phyloP scores from a whole-genome alignment of 2,797 vertebrate genomes.

The Ceryle rudis region DNA sequence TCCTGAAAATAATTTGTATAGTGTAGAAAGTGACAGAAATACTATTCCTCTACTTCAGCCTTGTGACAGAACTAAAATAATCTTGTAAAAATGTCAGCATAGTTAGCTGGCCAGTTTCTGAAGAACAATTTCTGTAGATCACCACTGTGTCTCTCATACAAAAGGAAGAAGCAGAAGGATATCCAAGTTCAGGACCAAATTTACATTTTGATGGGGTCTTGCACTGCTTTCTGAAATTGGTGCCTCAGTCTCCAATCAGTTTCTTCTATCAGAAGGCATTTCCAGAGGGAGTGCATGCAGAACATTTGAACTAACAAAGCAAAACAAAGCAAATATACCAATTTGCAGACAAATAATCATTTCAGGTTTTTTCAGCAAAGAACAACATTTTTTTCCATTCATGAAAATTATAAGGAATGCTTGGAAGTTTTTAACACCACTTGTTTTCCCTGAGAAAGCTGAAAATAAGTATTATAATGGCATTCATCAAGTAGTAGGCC shows the following conservation, averaged over 20 bases:
- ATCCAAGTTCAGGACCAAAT: conserved; percentile 9
- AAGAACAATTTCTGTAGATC: not conserved
- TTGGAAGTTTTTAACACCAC: not conserved
- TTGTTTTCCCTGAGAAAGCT: not conserved
- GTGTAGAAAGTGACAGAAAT: not conserved
- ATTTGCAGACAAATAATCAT: not conserved
- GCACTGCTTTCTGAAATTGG: conserved; percentile 36
- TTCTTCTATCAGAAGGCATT: not conserved
- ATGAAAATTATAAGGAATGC: not conserved
- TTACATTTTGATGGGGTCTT: conserved; percentile 51
- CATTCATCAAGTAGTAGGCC: not conserved
- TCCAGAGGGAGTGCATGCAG: not conserved
- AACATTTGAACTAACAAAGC: not conserved
- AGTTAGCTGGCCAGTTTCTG: not conserved
- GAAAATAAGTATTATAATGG: not conserved
- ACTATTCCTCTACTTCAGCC: not conserved
- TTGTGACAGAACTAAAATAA: not conserved
- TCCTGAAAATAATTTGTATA: not conserved
- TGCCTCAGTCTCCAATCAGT: not conserved
- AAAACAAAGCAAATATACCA: not conserved
- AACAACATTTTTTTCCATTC: not conserved
- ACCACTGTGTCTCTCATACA: not conserved
- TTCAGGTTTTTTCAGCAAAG: not conserved
- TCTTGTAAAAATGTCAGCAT: not conserved
- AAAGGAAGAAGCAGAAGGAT: conserved; percentile 22